A percentile compares a stretch with the other conserved stretches of the same genome.
Conservation (phyloP, 2,113 vertebrate species). For the Vanacampus margaritifer region DNA sequence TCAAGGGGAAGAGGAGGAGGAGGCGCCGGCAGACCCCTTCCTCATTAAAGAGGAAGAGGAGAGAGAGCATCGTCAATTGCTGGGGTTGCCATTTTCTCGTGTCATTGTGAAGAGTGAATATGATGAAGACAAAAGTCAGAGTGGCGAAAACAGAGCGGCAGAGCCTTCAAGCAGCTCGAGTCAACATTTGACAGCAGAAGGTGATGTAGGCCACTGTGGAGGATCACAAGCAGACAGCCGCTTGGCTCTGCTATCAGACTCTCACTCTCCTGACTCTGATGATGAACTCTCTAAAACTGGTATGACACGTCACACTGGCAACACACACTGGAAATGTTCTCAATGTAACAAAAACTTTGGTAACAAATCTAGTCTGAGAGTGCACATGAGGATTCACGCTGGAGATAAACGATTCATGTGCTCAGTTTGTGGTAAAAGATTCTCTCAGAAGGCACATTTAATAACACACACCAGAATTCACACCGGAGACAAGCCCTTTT, state of each 20-base stretch:
- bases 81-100: background rate
- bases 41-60: background rate
- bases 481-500: background rate
- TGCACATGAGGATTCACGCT: background rate
- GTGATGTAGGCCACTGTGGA: background rate
- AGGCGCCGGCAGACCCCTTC: background rate
- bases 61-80: background rate
- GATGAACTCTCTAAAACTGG: background rate
- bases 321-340: background rate
- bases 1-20: background rate
- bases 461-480: slow-evolving; percentile 3
- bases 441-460: background rate
- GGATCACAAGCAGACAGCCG: background rate
- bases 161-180: background rate
- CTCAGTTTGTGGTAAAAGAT: background rate
- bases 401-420: slow-evolving; percentile 1
- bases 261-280: background rate
- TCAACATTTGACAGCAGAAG: background rate
- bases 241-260: background rate
- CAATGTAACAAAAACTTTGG: background rate
- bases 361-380: background rate
- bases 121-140: background rate
- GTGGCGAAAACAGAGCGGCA: background rate
- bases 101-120: background rate
- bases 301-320: background rate